Percentiles rank a stretch among this genome's conserved stretches.
Evolutionary conservation across 2,797 vertebrate species (phyloP).

Genomic region (Typhlichthys eigenmanni): DNA sequence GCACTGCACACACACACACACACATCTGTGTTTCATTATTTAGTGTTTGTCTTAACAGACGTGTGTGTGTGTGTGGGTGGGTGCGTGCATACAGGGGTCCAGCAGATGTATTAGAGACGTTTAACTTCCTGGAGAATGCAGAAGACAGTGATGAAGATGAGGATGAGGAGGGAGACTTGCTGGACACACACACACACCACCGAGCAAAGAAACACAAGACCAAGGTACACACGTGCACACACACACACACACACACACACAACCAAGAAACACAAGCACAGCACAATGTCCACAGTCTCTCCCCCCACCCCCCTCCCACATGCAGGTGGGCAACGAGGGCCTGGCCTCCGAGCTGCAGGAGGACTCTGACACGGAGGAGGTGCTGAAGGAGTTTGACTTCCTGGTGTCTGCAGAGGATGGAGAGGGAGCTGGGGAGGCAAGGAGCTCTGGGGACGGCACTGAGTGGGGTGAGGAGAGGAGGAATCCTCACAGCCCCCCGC

Average conservation of each 20-base stretch:
- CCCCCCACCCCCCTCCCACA: neutral
- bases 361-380: slow-evolving; percentile 95
- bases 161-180: slow-evolving; percentile 93
- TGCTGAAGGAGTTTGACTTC: slow-evolving; percentile 98
- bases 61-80: neutral
- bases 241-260: neutral
- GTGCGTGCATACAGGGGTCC: slow-evolving; percentile 80
- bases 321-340: slow-evolving; percentile 94
- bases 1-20: neutral
- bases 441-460: slow-evolving; percentile 97
- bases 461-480: slow-evolving; percentile 90
- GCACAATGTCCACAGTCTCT: neutral
- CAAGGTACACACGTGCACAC: slow-evolving; percentile 51
- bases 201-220: slow-evolving; percentile 93
- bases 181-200: slow-evolving; percentile 90
- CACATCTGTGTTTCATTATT: neutral
- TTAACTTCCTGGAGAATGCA: slow-evolving; percentile 97
- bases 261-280: slow-evolving; percentile 1
- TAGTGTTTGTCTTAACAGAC: too few relatives aligned
- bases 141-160: slow-evolving; percentile 95
- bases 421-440: slow-evolving; percentile 94
- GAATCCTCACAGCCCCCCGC: too few relatives aligned
- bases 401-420: slow-evolving; percentile 97
- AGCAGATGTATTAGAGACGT: slow-evolving; percentile 95
- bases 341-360: slow-evolving; percentile 93